Conservation (phyloP, 2,888 invertebrate genomes). For the Anorthoa munda region DNA sequence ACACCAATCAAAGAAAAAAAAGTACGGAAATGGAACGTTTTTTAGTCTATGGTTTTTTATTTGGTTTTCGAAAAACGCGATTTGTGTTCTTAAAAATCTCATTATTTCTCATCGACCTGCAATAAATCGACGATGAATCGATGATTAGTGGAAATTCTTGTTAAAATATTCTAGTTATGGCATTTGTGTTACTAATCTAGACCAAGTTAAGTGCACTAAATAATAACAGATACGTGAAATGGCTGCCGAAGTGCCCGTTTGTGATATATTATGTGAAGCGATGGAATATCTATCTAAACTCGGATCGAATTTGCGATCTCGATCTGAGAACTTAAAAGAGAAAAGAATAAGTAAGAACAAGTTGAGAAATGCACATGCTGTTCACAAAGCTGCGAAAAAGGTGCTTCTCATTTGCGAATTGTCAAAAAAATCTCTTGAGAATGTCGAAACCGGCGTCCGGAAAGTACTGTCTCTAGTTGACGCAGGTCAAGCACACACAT, state of each 20-base stretch:
- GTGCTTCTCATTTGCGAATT: constrained; percentile 86
- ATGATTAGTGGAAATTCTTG: neutral
- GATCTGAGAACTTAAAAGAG: constrained; percentile 83
- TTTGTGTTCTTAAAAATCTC: constrained; percentile 26
- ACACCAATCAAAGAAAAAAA: constrained; percentile 45
- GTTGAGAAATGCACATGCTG: constrained; percentile 82
- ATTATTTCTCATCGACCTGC: neutral
- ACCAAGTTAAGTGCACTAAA: constrained; percentile 15
- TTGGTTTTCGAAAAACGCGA: constrained; percentile 65
- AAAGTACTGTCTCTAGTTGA: constrained; percentile 78
- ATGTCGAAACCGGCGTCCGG: constrained; percentile 84
- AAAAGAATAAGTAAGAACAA: constrained; percentile 83
- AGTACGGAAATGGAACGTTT: constrained; percentile 71
- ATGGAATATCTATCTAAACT: constrained; percentile 88
- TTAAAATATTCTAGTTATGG: constrained; percentile 9
- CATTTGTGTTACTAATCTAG: constrained; percentile 22
- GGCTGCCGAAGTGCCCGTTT: constrained; percentile 84
- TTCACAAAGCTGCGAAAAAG: constrained; percentile 85
- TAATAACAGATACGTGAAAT: constrained; percentile 71
- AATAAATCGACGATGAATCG: neutral
- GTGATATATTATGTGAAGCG: constrained; percentile 85
- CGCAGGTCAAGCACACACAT: constrained; percentile 69
- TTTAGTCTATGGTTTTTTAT: constrained; percentile 85
- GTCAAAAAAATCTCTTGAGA: constrained; percentile 87
- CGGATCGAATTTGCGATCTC: constrained; percentile 83